phyloP scores from a whole-genome alignment of 1,140 invertebrate species.

The Holotrichia oblita region DNA sequence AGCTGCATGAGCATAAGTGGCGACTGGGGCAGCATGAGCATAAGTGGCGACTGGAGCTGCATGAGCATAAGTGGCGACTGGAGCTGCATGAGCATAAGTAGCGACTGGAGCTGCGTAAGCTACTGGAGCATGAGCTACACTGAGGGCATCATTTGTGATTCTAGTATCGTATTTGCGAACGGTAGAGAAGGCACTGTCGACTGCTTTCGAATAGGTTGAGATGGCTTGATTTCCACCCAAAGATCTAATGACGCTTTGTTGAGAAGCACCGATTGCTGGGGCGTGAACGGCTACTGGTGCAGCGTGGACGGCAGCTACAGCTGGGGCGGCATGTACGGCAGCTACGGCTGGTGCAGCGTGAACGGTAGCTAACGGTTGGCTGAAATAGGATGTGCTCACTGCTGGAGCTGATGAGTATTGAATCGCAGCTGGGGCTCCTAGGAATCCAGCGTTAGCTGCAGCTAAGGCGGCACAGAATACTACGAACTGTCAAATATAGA shows the following conservation, averaged over 20 bases:
- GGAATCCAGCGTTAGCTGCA: constrained; percentile 54
- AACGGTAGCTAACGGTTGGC: constrained; percentile 49
- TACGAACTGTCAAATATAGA: constrained; percentile 51
- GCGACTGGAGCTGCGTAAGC: no score
- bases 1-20: no score
- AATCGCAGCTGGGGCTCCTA: constrained; percentile 42
- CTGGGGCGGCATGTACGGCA: constrained; percentile 47
- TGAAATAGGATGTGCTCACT: constrained; percentile 27
- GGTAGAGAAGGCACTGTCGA: constrained; percentile 71
- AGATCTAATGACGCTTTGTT: constrained; percentile 67
- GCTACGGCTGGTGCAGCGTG: constrained; percentile 52
- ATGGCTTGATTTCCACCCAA: constrained; percentile 67
- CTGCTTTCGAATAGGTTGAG: constrained; percentile 69
- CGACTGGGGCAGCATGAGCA: no score
- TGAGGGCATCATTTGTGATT: constrained; percentile 67
- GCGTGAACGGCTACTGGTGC: constrained; percentile 61
- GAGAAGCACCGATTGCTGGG: constrained; percentile 64
- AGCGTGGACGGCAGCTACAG: constrained; percentile 53
- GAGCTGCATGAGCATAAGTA: no score
- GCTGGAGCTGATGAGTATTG: constrained; percentile 48
- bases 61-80: no score
- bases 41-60: no score
- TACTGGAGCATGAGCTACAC: constrained; percentile 55
- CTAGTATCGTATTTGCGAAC: constrained; percentile 70
- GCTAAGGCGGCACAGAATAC: constrained; percentile 53